phyloP scores from a whole-genome alignment of 1,140 invertebrate species.

The Arion vulgaris region DNA sequence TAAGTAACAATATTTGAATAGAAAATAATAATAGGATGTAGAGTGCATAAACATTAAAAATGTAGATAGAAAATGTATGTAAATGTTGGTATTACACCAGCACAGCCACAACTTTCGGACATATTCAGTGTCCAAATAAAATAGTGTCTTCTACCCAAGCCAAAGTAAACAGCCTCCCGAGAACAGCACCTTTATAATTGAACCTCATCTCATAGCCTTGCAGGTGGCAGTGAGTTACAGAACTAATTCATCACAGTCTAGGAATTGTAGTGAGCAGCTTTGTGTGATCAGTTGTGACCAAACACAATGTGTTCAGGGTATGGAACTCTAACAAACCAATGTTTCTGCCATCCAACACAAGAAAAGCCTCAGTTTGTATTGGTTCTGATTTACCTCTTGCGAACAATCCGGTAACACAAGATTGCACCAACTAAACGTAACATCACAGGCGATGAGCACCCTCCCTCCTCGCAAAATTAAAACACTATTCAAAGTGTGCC shows the following conservation, averaged over 20 bases:
- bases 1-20: too few relatives aligned
- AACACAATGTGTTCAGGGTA: not conserved
- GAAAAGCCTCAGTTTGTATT: not conserved
- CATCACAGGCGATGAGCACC: too few relatives aligned
- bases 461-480: too few relatives aligned
- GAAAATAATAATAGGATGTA: too few relatives aligned
- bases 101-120: not conserved
- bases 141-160: not conserved
- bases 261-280: not conserved
- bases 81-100: not conserved
- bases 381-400: not conserved
- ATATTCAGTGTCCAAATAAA: too few relatives aligned
- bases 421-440: not conserved
- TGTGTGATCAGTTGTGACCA: not conserved
- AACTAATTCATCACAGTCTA: not conserved
- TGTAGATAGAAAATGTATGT: not conserved
- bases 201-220: not conserved
- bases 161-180: not conserved
- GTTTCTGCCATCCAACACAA: not conserved
- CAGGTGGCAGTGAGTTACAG: not conserved
- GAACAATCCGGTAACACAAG: not conserved
- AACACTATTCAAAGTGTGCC: too few relatives aligned
- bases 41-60: too few relatives aligned
- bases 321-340: not conserved
- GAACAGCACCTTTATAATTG: not conserved